Evolutionary conservation across 2,888 invertebrate genomes (phyloP), one percentile per base, ranked within the genome.

Genomic region (Amblyjoppa fuscipennis): DNA sequence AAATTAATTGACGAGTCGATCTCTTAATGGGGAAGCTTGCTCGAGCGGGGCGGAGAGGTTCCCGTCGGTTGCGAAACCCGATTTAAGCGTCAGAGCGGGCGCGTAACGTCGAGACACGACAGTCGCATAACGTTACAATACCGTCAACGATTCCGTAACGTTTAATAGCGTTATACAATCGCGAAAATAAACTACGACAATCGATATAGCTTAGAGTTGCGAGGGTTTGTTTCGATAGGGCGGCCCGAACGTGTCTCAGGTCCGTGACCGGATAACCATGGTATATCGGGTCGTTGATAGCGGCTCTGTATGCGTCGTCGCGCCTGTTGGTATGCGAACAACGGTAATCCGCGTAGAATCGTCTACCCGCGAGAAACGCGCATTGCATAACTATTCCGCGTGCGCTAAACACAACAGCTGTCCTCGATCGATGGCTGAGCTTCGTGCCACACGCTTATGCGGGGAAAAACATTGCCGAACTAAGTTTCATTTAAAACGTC

Each of bases 381-480:
- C 71, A 75, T 82, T 82, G 79, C 85, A 85, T 73, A 82, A 85
- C 79, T 71, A 82, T 85, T 83, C 68, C 75, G 49, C 79, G 79
- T 80, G 85, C 74, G 70, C 76, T 73, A 59, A 59, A 71, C 66
- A 25, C 85, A 69, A 80, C 85, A 85, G 85, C 85, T 85, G 85
- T 82, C 75, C 38, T 73, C 79, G 68, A 85, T 85, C 82, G 82
- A 85, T 85, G 16, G 31, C 38, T 9, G 51, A 16, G 56, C 41
- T 13, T 69, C 59, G 41, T 59, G 66, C 38, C 70, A 49, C 31
- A 38, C 59, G 31, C 16, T 53, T 64, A 68, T 53, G 61, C 16
- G 69, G 31, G 2, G 6, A 16, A 13, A 28, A 61, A 61, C 31
- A 73, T 53, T n/a, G 16, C 5, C 31, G 28, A 11, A 34, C 28